These are phyloP conservation scores for Drosophila leonis DNA, from an alignment of 2,888 invertebrate species.

Conservation along the genomic window DNA sequence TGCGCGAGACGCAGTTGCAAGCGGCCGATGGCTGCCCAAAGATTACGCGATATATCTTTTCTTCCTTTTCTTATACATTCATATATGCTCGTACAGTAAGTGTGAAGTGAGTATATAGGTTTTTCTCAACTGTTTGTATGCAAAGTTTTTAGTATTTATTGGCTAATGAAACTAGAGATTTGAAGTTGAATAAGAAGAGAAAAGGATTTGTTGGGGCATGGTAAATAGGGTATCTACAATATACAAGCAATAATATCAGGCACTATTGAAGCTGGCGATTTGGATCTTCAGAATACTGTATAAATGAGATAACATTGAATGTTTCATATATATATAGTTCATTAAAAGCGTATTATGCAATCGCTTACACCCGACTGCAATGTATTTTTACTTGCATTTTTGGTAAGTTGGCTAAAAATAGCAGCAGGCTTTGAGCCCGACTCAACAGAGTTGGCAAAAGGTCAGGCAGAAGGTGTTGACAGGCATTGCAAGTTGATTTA, in stretches of 20 bases:
- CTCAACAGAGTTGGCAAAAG: conserved; percentile 5
- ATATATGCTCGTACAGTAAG: background rate
- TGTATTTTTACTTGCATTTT: background rate
- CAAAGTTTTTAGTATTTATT: no score
- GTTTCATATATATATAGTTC: background rate
- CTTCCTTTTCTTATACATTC: background rate
- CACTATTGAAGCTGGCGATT: no score
- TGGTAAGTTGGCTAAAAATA: conserved; percentile 49
- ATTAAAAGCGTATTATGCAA: background rate
- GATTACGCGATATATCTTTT: conserved; percentile 57
- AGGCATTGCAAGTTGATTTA: conserved; percentile 47
- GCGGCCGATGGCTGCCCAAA: conserved; percentile 40
- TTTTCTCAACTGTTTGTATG: background rate
- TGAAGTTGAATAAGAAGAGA: background rate
- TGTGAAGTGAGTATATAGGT: background rate
- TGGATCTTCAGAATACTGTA: no score
- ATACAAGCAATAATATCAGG: no score
- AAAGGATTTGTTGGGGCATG: no score
- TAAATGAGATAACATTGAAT: no score
- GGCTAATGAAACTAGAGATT: background rate
- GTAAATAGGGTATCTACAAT: no score
- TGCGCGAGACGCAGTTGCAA: conserved; percentile 51
- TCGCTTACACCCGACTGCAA: background rate
- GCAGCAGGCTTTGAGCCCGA: conserved; percentile 10
- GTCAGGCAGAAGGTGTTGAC: conserved; percentile 52